A percentile compares a stretch with the other conserved stretches of the same genome.
Evolutionary conservation across 2,888 invertebrate genomes (phyloP).

Genomic region (Epirrhoe alternata): DNA sequence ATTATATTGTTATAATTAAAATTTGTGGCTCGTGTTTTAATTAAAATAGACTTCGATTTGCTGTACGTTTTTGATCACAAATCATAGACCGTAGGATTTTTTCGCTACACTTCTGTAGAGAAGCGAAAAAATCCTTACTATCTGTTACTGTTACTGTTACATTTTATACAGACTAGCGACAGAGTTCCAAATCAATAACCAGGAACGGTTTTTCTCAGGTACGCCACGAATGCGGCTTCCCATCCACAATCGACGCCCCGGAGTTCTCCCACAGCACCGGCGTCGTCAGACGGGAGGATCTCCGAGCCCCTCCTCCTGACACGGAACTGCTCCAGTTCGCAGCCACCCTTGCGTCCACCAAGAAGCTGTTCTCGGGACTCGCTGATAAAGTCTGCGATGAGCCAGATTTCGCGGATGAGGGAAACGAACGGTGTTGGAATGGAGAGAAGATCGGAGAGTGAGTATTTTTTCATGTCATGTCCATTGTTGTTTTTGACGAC

Average conservation of each 20-base stretch:
- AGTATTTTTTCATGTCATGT: slow-evolving; percentile 67
- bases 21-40: no score
- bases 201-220: slow-evolving; percentile 54
- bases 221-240: slow-evolving; percentile 75
- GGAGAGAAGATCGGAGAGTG: slow-evolving; percentile 91
- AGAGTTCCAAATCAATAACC: not conserved
- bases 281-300: slow-evolving; percentile 65
- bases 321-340: slow-evolving; percentile 87
- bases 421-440: slow-evolving; percentile 92
- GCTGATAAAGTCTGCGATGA: slow-evolving; percentile 93
- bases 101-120: no score
- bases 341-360: slow-evolving; percentile 88
- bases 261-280: slow-evolving; percentile 48
- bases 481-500: not conserved
- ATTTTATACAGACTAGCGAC: no score
- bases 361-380: slow-evolving; percentile 93
- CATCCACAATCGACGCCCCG: slow-evolving; percentile 64
- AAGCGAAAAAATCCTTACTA: no score
- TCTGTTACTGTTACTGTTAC: no score
- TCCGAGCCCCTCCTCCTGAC: slow-evolving; percentile 87
- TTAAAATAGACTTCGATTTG: no score
- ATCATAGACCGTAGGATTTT: no score
- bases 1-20: no score
- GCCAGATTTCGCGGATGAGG: slow-evolving; percentile 87
- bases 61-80: no score